Evolutionary conservation across 2,797 vertebrate genomes (phyloP).

Genomic region (Emydoidea blandingii): DNA sequence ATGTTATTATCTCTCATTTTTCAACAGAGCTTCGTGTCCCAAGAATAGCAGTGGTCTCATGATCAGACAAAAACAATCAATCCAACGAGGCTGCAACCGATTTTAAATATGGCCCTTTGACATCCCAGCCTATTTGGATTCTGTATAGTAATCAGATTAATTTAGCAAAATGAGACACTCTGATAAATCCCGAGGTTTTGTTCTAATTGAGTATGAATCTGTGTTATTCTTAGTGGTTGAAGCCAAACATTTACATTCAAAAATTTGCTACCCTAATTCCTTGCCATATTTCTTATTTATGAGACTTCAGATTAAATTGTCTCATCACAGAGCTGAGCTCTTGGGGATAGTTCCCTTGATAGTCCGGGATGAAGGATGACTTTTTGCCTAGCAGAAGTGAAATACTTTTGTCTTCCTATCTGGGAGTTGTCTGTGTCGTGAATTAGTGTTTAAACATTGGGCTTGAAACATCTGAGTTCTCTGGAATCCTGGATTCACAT

Average conservation of each 20-base stretch:
- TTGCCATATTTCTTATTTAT: slow-evolving; percentile 32
- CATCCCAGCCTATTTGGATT: slow-evolving; percentile 19
- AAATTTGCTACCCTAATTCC: slow-evolving; percentile 5
- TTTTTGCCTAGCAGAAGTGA: background rate
- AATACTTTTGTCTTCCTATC: fast-evolving
- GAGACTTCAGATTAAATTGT: slow-evolving; percentile 18
- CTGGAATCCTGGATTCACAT: background rate
- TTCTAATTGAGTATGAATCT: slow-evolving; percentile 12
- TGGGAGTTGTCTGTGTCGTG: background rate
- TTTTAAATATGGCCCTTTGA: slow-evolving; percentile 44
- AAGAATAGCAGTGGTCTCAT: slow-evolving; percentile 15
- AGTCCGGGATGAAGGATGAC: background rate
- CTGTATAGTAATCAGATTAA: slow-evolving; percentile 55
- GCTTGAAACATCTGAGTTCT: background rate
- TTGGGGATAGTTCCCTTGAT: background rate
- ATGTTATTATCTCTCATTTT: background rate
- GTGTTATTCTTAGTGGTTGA: slow-evolving; percentile 8
- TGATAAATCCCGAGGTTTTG: slow-evolving; percentile 15
- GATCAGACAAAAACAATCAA: slow-evolving; percentile 40
- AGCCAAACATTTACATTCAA: slow-evolving; percentile 27
- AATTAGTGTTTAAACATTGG: background rate
- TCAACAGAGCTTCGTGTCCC: background rate
- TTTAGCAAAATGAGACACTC: slow-evolving; percentile 44
- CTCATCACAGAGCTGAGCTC: background rate
- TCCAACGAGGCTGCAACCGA: slow-evolving; percentile 32